phyloP scores from a whole-genome alignment of 2,888 invertebrate genomes.

The Tetranychus piercei region DNA sequence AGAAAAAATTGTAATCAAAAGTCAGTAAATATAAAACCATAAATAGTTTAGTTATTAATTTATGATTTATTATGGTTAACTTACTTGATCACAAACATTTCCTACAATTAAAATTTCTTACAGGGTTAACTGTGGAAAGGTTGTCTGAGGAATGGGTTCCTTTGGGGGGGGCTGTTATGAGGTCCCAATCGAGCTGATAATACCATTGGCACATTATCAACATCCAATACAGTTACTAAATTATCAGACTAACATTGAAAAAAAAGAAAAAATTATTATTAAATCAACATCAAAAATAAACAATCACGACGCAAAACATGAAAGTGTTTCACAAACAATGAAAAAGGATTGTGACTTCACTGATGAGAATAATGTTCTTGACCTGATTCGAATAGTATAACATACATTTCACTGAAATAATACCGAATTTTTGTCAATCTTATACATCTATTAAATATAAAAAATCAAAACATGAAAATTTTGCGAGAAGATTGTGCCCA shows the following conservation, averaged over 20 bases:
- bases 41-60: background rate
- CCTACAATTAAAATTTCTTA: constrained; percentile 88
- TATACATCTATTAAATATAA: too few species aligned
- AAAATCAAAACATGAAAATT: too few species aligned
- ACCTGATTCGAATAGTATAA: background rate
- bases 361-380: background rate
- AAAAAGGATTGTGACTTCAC: background rate
- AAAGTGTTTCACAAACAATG: background rate
- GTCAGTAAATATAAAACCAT: background rate
- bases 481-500: too few species aligned
- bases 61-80: background rate
- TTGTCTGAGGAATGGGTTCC: constrained; percentile 67
- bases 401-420: background rate
- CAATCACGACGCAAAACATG: background rate
- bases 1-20: constrained; percentile 10
- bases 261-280: background rate
- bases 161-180: constrained; percentile 64
- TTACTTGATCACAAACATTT: constrained; percentile 65
- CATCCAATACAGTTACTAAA: constrained; percentile 65
- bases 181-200: constrained; percentile 71
- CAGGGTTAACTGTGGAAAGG: constrained; percentile 44
- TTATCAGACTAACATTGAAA: constrained; percentile 48
- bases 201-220: constrained; percentile 61
- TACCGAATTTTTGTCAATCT: background rate
- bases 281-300: background rate